These are phyloP conservation scores for Megaceryle torquata DNA, from an alignment of 2,113 vertebrate species.

Conservation along the genomic window DNA sequence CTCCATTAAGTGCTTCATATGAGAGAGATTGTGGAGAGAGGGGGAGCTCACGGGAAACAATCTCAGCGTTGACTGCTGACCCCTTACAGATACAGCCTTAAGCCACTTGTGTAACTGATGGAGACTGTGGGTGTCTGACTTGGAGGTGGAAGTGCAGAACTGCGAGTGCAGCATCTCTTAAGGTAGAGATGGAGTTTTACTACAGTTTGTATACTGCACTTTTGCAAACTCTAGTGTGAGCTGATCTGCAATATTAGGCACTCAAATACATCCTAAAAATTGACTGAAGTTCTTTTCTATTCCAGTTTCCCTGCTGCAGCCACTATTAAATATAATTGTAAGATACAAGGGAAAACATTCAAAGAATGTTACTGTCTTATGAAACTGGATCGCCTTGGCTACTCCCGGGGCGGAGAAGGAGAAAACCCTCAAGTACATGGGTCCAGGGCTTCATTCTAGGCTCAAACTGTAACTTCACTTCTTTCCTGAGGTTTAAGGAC, in stretches of 20 bases:
- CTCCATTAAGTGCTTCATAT: neutral
- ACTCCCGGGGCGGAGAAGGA: neutral
- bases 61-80: neutral
- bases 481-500: neutral
- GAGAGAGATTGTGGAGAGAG: neutral
- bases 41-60: neutral
- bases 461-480: neutral
- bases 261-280: neutral
- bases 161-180: neutral
- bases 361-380: slow-evolving; percentile 8
- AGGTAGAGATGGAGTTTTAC: neutral
- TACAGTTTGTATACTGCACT: neutral
- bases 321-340: slow-evolving; percentile 26
- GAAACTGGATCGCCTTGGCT: neutral
- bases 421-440: neutral
- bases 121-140: neutral
- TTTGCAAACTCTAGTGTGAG: neutral
- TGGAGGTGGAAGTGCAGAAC: neutral
- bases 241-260: neutral
- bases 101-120: neutral
- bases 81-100: neutral
- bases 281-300: neutral
- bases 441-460: neutral
- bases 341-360: slow-evolving; percentile 2
- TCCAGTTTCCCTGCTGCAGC: neutral